Base-by-base conservation (phyloP, 2,888 invertebrate genomes). In the Cetonia aurata region DNA sequence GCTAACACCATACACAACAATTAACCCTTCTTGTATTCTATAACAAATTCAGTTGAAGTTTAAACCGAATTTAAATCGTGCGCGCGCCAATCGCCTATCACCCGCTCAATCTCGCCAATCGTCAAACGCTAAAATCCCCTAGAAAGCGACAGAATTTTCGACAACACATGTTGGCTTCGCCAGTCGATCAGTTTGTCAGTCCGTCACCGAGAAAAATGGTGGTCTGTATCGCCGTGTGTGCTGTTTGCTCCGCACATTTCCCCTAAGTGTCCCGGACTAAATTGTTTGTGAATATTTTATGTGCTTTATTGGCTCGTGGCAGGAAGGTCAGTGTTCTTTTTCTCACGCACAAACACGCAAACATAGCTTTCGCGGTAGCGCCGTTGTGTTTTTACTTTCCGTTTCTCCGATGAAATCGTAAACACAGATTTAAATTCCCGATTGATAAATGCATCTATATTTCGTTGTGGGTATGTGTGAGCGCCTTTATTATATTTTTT, bases 141-240 rank as follows among this genome's bases (percentile, higher is more conserved):
- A 65, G 50, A n/a, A 13, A 1, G n/a, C 62, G 50, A 65, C 62
- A 12, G 41, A 50, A 37, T 50, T 65, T 65, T 65, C 50, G 50
- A 65, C 50, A 65, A 65, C 62, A 65, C 62, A 62, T 50, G 62
- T 50, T 65, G 62, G 62, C 62, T 65, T 65, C 50, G 25, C 4
- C 25, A 25, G 25, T 4, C 3, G 4, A 37, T 37, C 37, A 65
- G 62, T 52, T 65, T 65, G 62, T 65, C 62, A 65, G 62, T 50
- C 50, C 50, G 37, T 50, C 31, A 65, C 9, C 41, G 50, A 65
- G 62, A 50, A 65, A 65, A 65, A 65, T 65, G 62, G 62, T 65
- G 8, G 62, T 13, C 50, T 50, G 48, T 62, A 15, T 50, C 37
- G 25, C n/a, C 19, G 62, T 37, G 48, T 50, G 33, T 65, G 33